Conservation (phyloP, 2,888 invertebrate genomes). For the Erpobdella octoculata region DNA sequence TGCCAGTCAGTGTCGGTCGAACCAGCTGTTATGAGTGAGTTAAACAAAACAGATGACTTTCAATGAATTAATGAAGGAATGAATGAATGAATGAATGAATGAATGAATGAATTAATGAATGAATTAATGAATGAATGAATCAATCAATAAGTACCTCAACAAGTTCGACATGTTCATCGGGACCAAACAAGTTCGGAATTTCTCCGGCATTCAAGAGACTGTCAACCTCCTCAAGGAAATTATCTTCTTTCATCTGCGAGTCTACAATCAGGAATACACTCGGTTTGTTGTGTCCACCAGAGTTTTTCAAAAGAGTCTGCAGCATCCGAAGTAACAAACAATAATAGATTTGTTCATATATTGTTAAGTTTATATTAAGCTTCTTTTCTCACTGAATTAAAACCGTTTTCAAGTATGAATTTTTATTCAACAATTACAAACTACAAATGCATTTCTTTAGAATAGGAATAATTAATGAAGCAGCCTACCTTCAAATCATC, state of each 20-base stretch:
- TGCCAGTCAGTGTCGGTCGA: not conserved
- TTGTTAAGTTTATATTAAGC: not conserved
- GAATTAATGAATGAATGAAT: no score
- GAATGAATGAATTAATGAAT: no score
- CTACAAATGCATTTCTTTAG: no score
- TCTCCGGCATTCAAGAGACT: slow-evolving; percentile 75
- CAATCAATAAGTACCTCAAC: slow-evolving; percentile 58
- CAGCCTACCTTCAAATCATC: slow-evolving; percentile 66
- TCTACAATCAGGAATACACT: slow-evolving; percentile 70
- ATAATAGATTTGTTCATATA: not conserved
- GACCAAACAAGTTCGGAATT: slow-evolving; percentile 73
- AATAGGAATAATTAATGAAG: not conserved
- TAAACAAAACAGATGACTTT: not conserved
- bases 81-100: no score
- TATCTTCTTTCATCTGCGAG: slow-evolving; percentile 68
- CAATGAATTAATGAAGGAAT: not conserved
- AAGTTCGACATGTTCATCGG: slow-evolving; percentile 77
- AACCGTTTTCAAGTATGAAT: no score
- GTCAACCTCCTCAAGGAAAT: slow-evolving; percentile 73
- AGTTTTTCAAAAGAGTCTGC: slow-evolving; percentile 47
- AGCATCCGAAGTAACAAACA: not conserved
- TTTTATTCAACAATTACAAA: no score
- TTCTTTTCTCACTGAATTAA: no score
- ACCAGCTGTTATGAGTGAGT: not conserved
- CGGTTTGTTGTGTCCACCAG: slow-evolving; percentile 57